Base-by-base conservation (phyloP, 2,113 vertebrate species). In the Atlantisia rogersi region DNA sequence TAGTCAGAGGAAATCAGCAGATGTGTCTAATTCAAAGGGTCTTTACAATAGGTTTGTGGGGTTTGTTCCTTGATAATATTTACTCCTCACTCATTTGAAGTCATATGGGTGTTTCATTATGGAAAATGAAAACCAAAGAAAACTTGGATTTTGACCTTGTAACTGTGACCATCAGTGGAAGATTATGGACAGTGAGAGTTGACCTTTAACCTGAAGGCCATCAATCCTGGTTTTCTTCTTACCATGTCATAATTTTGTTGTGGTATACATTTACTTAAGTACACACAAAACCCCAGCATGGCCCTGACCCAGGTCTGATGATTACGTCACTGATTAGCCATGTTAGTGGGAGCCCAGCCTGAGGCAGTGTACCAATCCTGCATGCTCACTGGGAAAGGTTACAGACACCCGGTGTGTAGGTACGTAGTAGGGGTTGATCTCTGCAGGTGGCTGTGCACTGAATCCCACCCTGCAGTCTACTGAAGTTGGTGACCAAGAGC, bases 351-450 rank as follows among this genome's bases (percentile, higher is more conserved):
- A 86, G 68, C 59, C 35, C 0, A 4, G 1, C 6, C 46, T 15
- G 40, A 58, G 39, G 24, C 58, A 21, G 17, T 5, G 7, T 12
- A 26, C 40, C 29, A 35, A 60, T 18, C 40, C 60, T 5, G 10
- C 14, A 29, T 53, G 80, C 64, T 74, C n/a, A 2, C 56, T 32
- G 24, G 50, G 68, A 32, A 60, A 15, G 59, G 32, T 35, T 40
- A 9, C 1, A 5, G 59, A 26, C n/a, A 17, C 2, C 59, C 32
- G 67, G 15, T 2, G 0, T 2, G 15, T 3, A 67, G 44, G 25
- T n/a, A 13, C 18, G 9, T 12, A 5, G 21, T 12, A 5, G 19
- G 58, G n/a, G 26, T 76, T n/a, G 19, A 1, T 31, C 24, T 53
- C 64, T 39, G 52, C 73, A 25, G 37, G 25, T 32, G n/a, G 7